Evolutionary conservation across 1,140 invertebrate genomes (phyloP).

Genomic region (Teleogryllus occipitalis): DNA sequence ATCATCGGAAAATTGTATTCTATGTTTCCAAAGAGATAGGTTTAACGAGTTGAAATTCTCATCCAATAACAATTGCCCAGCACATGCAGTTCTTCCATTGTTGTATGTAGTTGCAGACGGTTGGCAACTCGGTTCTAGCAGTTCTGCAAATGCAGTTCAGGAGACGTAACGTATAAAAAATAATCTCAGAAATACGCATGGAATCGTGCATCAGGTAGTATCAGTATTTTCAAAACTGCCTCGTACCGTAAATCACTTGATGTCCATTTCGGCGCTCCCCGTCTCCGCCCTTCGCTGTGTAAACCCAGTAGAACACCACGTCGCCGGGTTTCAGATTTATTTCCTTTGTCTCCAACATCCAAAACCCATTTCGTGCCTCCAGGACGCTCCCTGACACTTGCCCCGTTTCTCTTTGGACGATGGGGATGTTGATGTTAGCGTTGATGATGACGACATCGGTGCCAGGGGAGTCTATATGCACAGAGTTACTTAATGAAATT

Average conservation of each 20-base stretch:
- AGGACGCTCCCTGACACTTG: not conserved
- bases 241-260: too few relatives aligned
- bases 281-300: not conserved
- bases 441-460: not conserved
- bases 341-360: not conserved
- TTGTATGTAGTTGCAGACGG: not conserved
- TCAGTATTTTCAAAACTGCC: too few relatives aligned
- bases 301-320: not conserved
- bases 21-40: not conserved
- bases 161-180: too few relatives aligned
- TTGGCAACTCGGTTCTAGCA: not conserved
- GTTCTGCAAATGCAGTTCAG: not conserved
- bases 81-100: not conserved
- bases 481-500: too few relatives aligned
- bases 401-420: not conserved
- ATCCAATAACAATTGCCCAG: not conserved
- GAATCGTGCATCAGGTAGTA: too few relatives aligned
- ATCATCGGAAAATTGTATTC: not conserved
- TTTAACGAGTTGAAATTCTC: not conserved
- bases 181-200: too few relatives aligned
- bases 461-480: not conserved
- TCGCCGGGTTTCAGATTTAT: not conserved
- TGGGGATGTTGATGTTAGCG: not conserved
- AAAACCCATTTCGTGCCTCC: not conserved
- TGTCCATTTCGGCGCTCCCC: not conserved